phyloP scores from a whole-genome alignment of 2,888 invertebrate genomes.

The Chorisops tibialis region DNA sequence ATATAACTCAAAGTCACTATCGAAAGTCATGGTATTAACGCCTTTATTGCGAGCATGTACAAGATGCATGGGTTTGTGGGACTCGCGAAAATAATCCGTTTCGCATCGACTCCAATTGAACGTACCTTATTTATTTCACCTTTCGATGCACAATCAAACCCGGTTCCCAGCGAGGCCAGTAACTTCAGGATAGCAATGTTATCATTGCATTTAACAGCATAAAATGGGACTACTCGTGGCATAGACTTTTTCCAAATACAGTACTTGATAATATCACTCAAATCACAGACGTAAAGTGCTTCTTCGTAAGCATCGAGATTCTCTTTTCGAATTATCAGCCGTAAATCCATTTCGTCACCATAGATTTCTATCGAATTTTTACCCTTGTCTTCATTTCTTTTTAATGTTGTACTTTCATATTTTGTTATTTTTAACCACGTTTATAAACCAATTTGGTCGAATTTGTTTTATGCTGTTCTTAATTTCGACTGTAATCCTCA shows the following conservation, averaged over 20 bases:
- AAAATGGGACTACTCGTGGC: constrained; percentile 87
- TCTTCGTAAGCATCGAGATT: constrained; percentile 60
- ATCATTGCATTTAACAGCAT: constrained; percentile 98
- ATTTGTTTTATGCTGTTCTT: too few relatives aligned
- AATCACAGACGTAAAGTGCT: constrained; percentile 85
- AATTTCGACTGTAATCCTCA: constrained; percentile 6
- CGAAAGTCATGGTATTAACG: constrained; percentile 86
- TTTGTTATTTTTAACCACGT: too few relatives aligned
- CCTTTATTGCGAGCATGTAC: constrained; percentile 63
- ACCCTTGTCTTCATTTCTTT: constrained; percentile 6
- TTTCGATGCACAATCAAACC: constrained; percentile 98
- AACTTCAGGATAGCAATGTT: constrained; percentile 76
- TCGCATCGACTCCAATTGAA: constrained; percentile 39
- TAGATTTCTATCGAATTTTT: constrained; percentile 16
- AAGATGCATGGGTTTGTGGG: constrained; percentile 19
- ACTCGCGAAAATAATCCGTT: constrained; percentile 86
- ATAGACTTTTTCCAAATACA: constrained; percentile 77
- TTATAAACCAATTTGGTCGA: too few relatives aligned
- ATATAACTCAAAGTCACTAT: constrained; percentile 86
- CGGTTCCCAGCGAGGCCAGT: constrained; percentile 81
- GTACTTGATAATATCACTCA: constrained; percentile 80
- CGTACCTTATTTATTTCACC: constrained; percentile 85
- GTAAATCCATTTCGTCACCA: constrained; percentile 9
- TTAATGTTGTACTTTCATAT: background rate
- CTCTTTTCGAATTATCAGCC: background rate